Percentiles rank a stretch among this genome's conserved stretches.
Conservation (phyloP, 2,797 vertebrate genomes). For the Huso huso region DNA sequence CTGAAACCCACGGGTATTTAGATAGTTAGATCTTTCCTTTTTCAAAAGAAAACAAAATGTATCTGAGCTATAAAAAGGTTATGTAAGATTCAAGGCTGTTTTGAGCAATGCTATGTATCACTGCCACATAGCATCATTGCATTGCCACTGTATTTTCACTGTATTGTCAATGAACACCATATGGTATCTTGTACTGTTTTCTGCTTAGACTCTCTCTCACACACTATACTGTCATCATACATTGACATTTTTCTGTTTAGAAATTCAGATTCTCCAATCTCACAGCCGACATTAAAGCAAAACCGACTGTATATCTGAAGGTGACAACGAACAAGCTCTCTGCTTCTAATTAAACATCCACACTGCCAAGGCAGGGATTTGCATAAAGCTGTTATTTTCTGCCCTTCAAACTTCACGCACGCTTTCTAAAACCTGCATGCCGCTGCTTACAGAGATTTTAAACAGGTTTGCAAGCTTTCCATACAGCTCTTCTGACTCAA, state of each 20-base stretch:
- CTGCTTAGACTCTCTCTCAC: not conserved
- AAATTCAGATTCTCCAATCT: conserved; percentile 42
- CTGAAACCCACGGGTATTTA: no score
- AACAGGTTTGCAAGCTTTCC: not conserved
- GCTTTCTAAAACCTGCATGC: not conserved
- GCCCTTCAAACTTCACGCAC: conserved; percentile 16
- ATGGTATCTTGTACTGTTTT: no score
- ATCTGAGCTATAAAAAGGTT: no score
- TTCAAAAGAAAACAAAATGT: no score
- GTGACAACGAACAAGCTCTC: conserved; percentile 51
- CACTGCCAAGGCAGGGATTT: conserved; percentile 24
- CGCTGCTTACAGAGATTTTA: no score
- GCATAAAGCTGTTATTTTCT: conserved; percentile 34
- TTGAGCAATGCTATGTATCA: no score
- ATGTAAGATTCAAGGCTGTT: no score
- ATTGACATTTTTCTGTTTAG: conserved; percentile 37
- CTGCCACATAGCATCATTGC: no score
- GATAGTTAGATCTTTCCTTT: no score
- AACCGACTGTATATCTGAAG: conserved; percentile 46
- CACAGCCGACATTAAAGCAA: conserved; percentile 23
- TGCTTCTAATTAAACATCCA: conserved; percentile 49
- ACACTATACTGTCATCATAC: conserved; percentile 5
- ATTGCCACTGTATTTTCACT: no score
- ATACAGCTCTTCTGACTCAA: not conserved
- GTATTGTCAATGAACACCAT: no score